Percentiles rank a stretch among this genome's conserved stretches.
Evolutionary conservation across 1,140 invertebrate genomes (phyloP).

Genomic region (Conopomorpha cramerella): DNA sequence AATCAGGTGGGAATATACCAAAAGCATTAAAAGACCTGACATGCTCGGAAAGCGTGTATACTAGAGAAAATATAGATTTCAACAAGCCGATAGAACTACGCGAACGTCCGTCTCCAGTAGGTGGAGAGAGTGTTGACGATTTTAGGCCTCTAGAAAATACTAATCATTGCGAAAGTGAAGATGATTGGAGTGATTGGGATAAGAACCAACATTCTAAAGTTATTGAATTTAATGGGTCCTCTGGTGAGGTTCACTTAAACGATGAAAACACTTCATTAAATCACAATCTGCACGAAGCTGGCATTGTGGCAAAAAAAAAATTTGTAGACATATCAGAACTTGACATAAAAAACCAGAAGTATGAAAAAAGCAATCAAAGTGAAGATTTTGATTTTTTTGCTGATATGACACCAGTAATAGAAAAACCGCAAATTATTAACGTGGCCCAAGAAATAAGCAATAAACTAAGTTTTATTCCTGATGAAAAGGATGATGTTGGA

Average conservation of each 20-base stretch:
- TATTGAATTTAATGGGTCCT: no score
- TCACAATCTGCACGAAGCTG: constrained; percentile 43
- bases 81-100: constrained; percentile 60
- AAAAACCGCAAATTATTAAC: constrained; percentile 65
- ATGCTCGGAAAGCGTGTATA: constrained; percentile 26
- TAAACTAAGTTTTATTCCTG: constrained; percentile 49
- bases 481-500: constrained; percentile 28
- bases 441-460: constrained; percentile 29
- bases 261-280: constrained; percentile 16
- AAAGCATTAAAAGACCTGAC: constrained; percentile 29
- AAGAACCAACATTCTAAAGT: constrained; percentile 30
- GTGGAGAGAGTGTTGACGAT: constrained; percentile 73
- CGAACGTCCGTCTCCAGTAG: constrained; percentile 78
- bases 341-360: constrained; percentile 74
- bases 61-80: constrained; percentile 20
- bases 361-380: constrained; percentile 32
- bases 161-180: constrained; percentile 25
- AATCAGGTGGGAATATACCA: no score
- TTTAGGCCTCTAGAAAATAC: constrained; percentile 22
- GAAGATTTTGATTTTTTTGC: constrained; percentile 75
- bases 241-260: no score
- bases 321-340: constrained; percentile 69
- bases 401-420: constrained; percentile 83
- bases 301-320: constrained; percentile 51
- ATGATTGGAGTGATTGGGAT: constrained; percentile 81